Evolutionary conservation across 2,888 invertebrate species (phyloP), one percentile per base, ranked within the genome.

Genomic region (Calameuta filiformis): DNA sequence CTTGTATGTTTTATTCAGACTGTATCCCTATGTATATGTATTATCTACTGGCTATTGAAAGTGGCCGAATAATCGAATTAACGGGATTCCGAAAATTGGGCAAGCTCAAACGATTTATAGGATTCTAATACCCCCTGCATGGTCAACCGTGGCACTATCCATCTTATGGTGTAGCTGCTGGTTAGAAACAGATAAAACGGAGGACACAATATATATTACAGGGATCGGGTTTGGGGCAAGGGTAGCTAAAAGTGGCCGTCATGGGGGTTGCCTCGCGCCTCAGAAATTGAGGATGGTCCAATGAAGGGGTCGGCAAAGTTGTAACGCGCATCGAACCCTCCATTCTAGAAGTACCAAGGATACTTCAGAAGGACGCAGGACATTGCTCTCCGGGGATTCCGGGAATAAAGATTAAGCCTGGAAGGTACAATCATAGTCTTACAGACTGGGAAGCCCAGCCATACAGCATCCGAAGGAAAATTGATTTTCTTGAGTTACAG

Each of bases 181-280:
- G 81, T 80, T 79, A 76, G 81, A 79, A 77, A 78, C 76, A 80
- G 79, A 81, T 80, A 79, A 79, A 79, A 76, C 73, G 31, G 73
- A 76, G 73, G 75, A 75, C 56, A 37, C 73, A 77, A 81, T 81
- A 80, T 77, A 81, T 80, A 76, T 77, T 75, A 69, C 31, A 76
- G 75, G 77, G 78, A 75, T 77, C 76, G 37, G 71, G 71, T 73
- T 31, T 69, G 76, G 68, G 76, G 77, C 73, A 35, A 68, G 78
- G 77, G 68, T 75, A 76, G 78, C 75, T 73, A 75, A 76, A 78
- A 78, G 78, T 77, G 76, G 76, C 73, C 78, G 77, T 78, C 77
- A 69, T 73, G 74, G 78, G 80, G 77, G 78, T 78, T 74, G 75
- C 78, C 76, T 77, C 35, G 71, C 77, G 73, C 79, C 75, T 73